Conservation (phyloP, 1,140 invertebrate species). For the Macrotrachela quadricornifera region DNA sequence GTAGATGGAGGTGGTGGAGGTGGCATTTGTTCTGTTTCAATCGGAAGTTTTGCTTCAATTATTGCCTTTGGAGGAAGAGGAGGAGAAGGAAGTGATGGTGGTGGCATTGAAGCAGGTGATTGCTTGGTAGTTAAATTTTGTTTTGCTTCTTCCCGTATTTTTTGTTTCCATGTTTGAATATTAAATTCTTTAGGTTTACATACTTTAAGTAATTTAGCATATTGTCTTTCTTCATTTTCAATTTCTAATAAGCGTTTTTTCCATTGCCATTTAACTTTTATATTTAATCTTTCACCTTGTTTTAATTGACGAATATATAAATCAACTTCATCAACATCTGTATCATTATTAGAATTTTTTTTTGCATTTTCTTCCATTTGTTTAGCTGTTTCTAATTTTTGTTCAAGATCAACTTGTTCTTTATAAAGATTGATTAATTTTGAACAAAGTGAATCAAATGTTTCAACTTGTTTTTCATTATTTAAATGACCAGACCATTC, state of each 20-base stretch:
- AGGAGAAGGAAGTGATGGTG: too few relatives aligned
- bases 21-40: too few relatives aligned
- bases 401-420: conserved; percentile 4
- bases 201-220: conserved; percentile 1
- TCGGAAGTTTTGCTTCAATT: too few relatives aligned
- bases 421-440: neutral
- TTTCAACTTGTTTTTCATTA: conserved; percentile 4
- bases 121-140: neutral
- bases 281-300: neutral
- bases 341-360: neutral
- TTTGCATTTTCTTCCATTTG: neutral
- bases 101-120: too few relatives aligned
- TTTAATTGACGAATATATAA: conserved; percentile 5
- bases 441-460: conserved; percentile 2
- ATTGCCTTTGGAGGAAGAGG: too few relatives aligned
- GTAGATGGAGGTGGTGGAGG: too few relatives aligned
- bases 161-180: neutral
- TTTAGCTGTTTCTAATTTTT: conserved; percentile 5
- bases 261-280: neutral
- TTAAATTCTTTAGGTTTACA: conserved; percentile 2
- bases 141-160: neutral
- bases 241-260: conserved; percentile 3
- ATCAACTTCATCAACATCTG: conserved; percentile 3
- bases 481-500: too few relatives aligned
- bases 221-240: conserved; percentile 1